Evolutionary conservation across 2,113 vertebrate genomes (phyloP).

Genomic region (Hirundichthys speculiger): DNA sequence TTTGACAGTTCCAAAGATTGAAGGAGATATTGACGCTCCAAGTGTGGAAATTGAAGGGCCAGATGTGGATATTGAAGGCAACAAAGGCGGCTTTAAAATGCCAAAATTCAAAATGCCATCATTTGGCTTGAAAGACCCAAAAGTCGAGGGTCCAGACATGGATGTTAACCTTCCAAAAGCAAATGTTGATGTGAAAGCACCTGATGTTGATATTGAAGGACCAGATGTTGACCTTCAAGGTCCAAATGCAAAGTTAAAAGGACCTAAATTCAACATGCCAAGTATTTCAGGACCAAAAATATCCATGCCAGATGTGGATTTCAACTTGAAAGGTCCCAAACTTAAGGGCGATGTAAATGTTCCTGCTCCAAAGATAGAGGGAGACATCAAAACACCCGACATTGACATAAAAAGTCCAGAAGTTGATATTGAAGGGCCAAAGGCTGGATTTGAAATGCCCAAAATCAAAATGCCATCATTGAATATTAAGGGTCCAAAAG

Average conservation of each 20-base stretch:
- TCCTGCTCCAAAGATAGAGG: background rate
- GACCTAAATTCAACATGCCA: constrained; percentile 47
- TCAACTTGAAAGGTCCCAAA: background rate
- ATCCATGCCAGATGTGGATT: constrained; percentile 24
- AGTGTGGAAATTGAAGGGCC: no score
- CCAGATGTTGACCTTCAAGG: constrained; percentile 49
- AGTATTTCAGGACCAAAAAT: background rate
- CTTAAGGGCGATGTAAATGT: constrained; percentile 13
- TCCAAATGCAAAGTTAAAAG: constrained; percentile 57
- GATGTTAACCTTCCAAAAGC: constrained; percentile 5
- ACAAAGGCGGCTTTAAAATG: no score
- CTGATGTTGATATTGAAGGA: constrained; percentile 47
- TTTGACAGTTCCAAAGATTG: no score
- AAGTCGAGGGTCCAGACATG: constrained; percentile 17
- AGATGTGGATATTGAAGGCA: no score
- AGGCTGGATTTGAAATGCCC: constrained; percentile 27
- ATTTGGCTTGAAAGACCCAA: no score
- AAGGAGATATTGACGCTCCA: no score
- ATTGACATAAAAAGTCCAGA: constrained; percentile 5
- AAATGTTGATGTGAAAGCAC: constrained; percentile 29
- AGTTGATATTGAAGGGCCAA: constrained; percentile 5
- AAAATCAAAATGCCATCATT: constrained; percentile 34
- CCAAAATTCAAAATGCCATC: no score
- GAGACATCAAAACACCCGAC: background rate
- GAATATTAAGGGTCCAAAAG: constrained; percentile 6